Evolutionary conservation across 2,797 vertebrate genomes (phyloP).

Genomic region (Phrynocephalus guinanensis): DNA sequence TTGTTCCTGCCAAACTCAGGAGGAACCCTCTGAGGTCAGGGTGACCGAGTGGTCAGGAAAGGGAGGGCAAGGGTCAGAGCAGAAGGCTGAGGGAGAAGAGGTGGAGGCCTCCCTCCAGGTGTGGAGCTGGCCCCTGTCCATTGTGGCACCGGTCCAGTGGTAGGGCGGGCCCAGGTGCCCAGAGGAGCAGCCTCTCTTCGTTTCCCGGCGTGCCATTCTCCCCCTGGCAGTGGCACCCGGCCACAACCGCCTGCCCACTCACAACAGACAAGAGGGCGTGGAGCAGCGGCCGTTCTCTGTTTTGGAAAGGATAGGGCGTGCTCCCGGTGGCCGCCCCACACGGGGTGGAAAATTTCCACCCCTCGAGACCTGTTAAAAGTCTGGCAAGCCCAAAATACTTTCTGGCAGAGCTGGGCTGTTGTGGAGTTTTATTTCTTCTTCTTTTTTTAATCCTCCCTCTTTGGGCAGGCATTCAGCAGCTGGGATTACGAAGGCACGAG

Average conservation of each 20-base stretch:
- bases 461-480: not conserved
- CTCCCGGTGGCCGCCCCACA: not conserved
- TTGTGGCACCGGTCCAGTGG: not conserved
- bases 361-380: not conserved
- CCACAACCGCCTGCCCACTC: not conserved
- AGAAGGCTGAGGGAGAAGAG: not conserved
- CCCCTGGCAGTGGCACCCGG: not conserved
- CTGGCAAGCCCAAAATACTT: not conserved
- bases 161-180: not conserved
- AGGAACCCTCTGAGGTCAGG: conserved; percentile 11
- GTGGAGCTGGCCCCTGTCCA: not conserved
- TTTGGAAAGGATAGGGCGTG: not conserved
- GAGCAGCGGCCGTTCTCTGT: not conserved
- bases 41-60: conserved; percentile 9
- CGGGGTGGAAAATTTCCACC: not conserved
- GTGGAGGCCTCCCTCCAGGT: not conserved
- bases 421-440: not conserved
- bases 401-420: not conserved
- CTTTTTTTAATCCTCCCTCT: not conserved
- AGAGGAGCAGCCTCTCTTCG: too few species aligned
- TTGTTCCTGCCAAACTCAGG: not conserved
- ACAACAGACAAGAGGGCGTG: too few species aligned
- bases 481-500: not conserved
- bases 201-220: not conserved
- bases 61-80: too few species aligned